These are phyloP conservation scores for Mactromeris polynyma DNA, from an alignment of 2,888 invertebrate species.

Conservation along the genomic window DNA sequence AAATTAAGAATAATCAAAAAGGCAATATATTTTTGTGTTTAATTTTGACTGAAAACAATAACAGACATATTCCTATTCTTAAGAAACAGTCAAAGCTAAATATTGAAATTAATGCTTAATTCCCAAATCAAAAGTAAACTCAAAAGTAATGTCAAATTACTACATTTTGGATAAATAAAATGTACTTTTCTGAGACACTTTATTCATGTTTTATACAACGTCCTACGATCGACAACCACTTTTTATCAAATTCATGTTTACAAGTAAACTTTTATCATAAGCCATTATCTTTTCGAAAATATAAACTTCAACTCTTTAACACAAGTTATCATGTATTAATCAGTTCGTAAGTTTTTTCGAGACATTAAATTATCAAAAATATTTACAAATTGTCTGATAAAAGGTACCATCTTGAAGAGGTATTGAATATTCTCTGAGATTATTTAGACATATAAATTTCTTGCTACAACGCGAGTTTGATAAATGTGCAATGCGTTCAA, in stretches of 20 bases:
- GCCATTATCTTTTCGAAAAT: neutral
- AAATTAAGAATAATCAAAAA: too few relatives aligned
- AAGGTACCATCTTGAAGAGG: neutral
- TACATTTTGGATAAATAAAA: too few relatives aligned
- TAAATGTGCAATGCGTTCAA: neutral
- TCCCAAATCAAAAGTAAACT: too few relatives aligned
- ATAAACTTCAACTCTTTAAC: slow-evolving; percentile 13
- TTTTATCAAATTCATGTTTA: neutral
- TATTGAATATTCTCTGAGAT: neutral
- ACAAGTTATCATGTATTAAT: neutral
- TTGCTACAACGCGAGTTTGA: neutral
- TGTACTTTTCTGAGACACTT: neutral
- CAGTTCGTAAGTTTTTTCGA: neutral
- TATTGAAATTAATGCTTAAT: too few relatives aligned
- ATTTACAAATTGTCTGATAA: slow-evolving; percentile 41
- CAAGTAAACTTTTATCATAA: neutral
- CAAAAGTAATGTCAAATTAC: too few relatives aligned
- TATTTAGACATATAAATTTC: neutral
- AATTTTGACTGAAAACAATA: too few relatives aligned
- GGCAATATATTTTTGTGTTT: too few relatives aligned
- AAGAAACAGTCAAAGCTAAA: too few relatives aligned
- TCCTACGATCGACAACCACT: neutral
- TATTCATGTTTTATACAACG: neutral
- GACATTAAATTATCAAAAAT: slow-evolving; percentile 24
- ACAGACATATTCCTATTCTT: too few relatives aligned